phyloP scores from a whole-genome alignment of 1,140 invertebrate genomes.

The Scaptomyza montana region DNA sequence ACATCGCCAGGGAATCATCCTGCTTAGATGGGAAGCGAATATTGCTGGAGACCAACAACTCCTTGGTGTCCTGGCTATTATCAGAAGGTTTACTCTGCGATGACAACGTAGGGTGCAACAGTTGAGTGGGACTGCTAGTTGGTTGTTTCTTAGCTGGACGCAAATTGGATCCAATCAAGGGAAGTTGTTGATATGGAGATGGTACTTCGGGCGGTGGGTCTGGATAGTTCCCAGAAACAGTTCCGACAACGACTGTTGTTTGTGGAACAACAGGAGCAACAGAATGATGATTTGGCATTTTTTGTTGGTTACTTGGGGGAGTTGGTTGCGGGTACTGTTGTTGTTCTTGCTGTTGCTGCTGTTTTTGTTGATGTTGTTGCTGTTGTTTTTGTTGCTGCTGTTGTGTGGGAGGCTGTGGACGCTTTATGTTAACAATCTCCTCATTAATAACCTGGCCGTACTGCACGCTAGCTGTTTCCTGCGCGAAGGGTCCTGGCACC shows the following conservation, averaged over 20 bases:
- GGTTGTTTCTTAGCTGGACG: conserved; percentile 41
- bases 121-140: conserved; percentile 1
- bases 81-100: conserved; percentile 1
- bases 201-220: conserved; percentile 72
- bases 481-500: conserved; percentile 47
- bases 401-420: conserved; percentile 26
- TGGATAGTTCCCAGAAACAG: conserved; percentile 28
- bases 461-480: conserved; percentile 65
- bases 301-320: conserved; percentile 34
- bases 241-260: conserved; percentile 11
- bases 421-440: conserved; percentile 68
- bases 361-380: neutral
- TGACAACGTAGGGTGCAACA: conserved; percentile 6
- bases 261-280: conserved; percentile 40
- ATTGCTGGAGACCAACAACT: conserved; percentile 74
- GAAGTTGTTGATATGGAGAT: conserved; percentile 71
- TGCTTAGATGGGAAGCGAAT: conserved; percentile 77
- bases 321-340: conserved; percentile 23
- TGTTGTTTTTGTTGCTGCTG: conserved; percentile 14
- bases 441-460: conserved; percentile 82
- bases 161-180: conserved; percentile 63
- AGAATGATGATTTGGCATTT: conserved; percentile 48
- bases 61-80: conserved; percentile 63
- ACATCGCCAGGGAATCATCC: conserved; percentile 56
- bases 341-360: neutral